Conservation (phyloP, 2,797 vertebrate species). For the Graptemys geographica region DNA sequence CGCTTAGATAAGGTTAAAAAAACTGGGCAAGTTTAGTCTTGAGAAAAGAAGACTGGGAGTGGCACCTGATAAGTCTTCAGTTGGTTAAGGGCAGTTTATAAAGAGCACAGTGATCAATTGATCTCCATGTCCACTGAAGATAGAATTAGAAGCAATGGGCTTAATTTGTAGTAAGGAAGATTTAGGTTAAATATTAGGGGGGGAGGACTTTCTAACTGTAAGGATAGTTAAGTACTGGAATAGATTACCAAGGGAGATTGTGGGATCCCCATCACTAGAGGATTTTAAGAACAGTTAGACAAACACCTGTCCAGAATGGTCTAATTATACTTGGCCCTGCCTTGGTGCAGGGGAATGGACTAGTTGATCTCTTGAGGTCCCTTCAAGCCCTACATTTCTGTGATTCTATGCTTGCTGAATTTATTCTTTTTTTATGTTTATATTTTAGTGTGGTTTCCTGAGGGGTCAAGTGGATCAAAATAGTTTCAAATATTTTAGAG, state of each 20-base stretch:
- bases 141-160: neutral
- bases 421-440: neutral
- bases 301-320: neutral
- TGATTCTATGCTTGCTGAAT: constrained; percentile 2
- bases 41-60: neutral
- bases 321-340: neutral
- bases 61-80: neutral
- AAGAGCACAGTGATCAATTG: neutral
- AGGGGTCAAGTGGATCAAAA: neutral
- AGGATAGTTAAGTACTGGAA: neutral
- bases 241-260: neutral
- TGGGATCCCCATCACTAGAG: neutral
- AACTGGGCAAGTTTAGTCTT: neutral
- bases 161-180: neutral
- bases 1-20: neutral
- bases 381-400: neutral
- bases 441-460: neutral
- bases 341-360: neutral
- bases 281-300: neutral
- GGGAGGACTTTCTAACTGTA: neutral
- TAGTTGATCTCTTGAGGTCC: neutral
- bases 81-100: neutral
- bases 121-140: neutral
- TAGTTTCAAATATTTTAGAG: neutral
- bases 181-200: neutral